Evolutionary conservation across 2,113 vertebrate species (phyloP), one percentile per base, ranked within the genome.

Genomic region (Carassius gibelio): DNA sequence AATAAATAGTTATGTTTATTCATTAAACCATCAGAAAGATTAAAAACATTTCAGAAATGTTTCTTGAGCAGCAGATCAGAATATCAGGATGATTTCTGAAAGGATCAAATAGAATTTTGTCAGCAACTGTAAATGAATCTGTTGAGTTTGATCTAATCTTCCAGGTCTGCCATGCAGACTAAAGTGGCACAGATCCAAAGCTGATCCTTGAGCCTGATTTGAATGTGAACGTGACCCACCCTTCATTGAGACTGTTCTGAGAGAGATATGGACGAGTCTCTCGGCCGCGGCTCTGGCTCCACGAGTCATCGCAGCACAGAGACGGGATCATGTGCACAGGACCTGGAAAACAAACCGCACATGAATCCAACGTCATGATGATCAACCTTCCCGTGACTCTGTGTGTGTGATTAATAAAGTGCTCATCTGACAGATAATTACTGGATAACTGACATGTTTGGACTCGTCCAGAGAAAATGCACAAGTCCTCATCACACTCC

Each of bases 271-370:
- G 89, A 64, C 95, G 95, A 23, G 87, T 92, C 15, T 93, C 92
- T 9, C 91, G 89, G 36, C 90, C 93, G 50, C 50, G 94, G 61
- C 93, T 92, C 75, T 95, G 75, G 88, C 95, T 93, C 85, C 94
- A 96, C 76, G 93, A 91, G 87, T 97, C 96, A 0, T 97, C 97
- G 77, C 95, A 96, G 90, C 96, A 97, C 84, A 96, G 57, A 2
- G 97, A 96, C 0, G 97, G 96, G 88, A 97, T 95, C 92, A 98
- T 84, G 68, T 97, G 96, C 66, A 97, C 94, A 0, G 96, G 96
- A 75, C 96, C 98, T 99, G 88, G 52, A 88, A 84, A 75, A 64
- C 26, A 66, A 61, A 34, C 15, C 8, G 0, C 48, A 76, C 23
- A 9, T 52, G 5, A 55, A 19, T 52, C 45, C 55, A 50, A 34